phyloP scores from a whole-genome alignment of 2,888 invertebrate genomes.

The Alviniconcha strummeri region DNA sequence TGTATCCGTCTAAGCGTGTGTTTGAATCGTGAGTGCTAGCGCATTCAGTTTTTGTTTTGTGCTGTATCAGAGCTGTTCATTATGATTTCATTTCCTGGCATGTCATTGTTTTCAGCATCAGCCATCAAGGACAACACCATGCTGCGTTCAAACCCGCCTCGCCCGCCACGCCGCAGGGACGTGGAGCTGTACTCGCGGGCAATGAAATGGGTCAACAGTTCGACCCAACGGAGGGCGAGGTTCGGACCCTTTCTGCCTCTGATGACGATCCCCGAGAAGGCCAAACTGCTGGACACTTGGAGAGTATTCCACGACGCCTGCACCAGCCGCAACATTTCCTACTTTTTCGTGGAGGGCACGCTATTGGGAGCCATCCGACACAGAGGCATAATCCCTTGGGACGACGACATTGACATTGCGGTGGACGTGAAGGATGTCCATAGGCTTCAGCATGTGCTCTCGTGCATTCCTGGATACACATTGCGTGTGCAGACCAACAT shows the following conservation, averaged over 20 bases:
- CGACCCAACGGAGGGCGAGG: background rate
- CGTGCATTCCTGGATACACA: constrained; percentile 40
- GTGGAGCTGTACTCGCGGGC: background rate
- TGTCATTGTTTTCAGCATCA: background rate
- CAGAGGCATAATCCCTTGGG: constrained; percentile 53
- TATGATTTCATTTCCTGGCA: background rate
- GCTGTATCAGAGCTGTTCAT: background rate
- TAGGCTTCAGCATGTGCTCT: constrained; percentile 31
- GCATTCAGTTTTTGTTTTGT: no score
- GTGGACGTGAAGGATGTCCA: constrained; percentile 37
- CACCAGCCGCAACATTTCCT: constrained; percentile 13
- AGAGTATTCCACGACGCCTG: constrained; percentile 11
- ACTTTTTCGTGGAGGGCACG: constrained; percentile 33
- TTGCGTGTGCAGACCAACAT: constrained; percentile 37
- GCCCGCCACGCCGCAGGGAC: background rate
- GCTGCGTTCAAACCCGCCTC: no score
- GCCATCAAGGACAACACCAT: background rate
- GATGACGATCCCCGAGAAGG: constrained; percentile 17
- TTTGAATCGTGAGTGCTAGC: background rate
- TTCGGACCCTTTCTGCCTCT: background rate
- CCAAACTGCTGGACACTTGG: constrained; percentile 12
- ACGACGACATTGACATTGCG: constrained; percentile 53
- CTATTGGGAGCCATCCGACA: constrained; percentile 43
- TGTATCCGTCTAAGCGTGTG: no score
- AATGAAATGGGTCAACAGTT: background rate